Percentiles rank a stretch among this genome's conserved stretches.
These are phyloP conservation scores for Leptinotarsa haldemani DNA, from an alignment of 2,888 invertebrate genomes.

Conservation along the genomic window DNA sequence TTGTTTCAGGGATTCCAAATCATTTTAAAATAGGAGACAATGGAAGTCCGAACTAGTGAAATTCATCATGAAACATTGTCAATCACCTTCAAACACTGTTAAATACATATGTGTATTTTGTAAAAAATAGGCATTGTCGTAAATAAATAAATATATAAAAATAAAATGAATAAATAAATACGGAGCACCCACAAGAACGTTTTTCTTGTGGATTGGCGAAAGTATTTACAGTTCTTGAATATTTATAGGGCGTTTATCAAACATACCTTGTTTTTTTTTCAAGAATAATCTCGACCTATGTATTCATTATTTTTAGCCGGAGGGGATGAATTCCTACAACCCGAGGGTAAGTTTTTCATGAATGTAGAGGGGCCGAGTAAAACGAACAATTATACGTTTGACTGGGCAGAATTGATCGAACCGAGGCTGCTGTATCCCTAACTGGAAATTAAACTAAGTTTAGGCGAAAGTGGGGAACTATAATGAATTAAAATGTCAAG, in stretches of 20 bases:
- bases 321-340: conserved; percentile 28
- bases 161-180: too few relatives aligned
- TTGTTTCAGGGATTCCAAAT: too few relatives aligned
- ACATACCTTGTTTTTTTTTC: not conserved
- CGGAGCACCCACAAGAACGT: too few relatives aligned
- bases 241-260: not conserved
- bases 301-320: conserved; percentile 30
- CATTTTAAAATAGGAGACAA: too few relatives aligned
- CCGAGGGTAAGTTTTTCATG: conserved; percentile 33
- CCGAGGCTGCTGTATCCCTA: conserved; percentile 37
- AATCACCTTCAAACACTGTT: too few relatives aligned
- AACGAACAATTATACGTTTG: not conserved
- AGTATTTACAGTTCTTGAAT: not conserved
- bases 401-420: conserved; percentile 36
- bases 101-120: too few relatives aligned
- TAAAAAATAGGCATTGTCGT: too few relatives aligned
- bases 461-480: not conserved
- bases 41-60: too few relatives aligned
- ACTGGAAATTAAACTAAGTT: not conserved
- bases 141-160: too few relatives aligned
- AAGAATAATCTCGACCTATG: not conserved
- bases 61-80: too few relatives aligned
- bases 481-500: not conserved
- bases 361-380: not conserved
- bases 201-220: too few relatives aligned